Conservation (phyloP, 1,140 invertebrate genomes). For the Drosophila sp. region DNA sequence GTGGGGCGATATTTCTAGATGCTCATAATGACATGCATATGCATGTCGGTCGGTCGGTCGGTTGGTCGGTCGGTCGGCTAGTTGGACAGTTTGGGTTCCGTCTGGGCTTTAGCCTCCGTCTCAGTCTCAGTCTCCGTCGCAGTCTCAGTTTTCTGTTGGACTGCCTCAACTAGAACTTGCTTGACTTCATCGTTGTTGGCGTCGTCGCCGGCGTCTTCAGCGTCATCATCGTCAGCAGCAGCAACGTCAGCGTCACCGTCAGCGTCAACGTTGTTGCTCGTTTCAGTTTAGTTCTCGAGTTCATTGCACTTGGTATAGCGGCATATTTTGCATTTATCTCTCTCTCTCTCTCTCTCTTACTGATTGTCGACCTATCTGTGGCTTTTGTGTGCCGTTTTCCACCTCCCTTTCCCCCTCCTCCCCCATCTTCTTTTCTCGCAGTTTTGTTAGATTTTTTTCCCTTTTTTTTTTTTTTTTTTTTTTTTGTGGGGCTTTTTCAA, state of each 20-base stretch:
- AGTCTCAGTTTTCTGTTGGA: conserved; percentile 29
- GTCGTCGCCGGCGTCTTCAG: conserved; percentile 23
- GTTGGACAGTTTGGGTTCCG: conserved; percentile 5
- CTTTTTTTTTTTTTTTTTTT: conserved; percentile 20
- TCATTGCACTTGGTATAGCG: conserved; percentile 78
- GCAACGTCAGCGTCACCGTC: conserved; percentile 2
- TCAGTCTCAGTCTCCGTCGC: conserved; percentile 19
- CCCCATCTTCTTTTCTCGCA: neutral
- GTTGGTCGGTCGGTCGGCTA: neutral
- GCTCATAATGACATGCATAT: conserved; percentile 17
- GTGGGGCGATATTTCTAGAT: conserved; percentile 24
- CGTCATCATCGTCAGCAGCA: conserved; percentile 5
- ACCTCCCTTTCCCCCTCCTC: conserved; percentile 24
- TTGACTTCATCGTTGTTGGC: conserved; percentile 61
- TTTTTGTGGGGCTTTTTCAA: conserved; percentile 27
- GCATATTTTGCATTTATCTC: conserved; percentile 74
- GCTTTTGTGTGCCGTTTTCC: conserved; percentile 15
- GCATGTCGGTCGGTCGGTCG: neutral
- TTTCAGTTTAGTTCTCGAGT: conserved; percentile 46
- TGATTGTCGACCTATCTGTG: conserved; percentile 29
- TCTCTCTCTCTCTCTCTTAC: conserved; percentile 25
- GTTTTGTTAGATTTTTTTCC: neutral
- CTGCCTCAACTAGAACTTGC: conserved; percentile 81
- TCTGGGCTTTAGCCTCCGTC: conserved; percentile 24
- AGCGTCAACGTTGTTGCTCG: conserved; percentile 32